A percentile compares a stretch with the other conserved stretches of the same genome.
Evolutionary conservation across 2,888 invertebrate species (phyloP).

Genomic region (Dolomedes plantarius): DNA sequence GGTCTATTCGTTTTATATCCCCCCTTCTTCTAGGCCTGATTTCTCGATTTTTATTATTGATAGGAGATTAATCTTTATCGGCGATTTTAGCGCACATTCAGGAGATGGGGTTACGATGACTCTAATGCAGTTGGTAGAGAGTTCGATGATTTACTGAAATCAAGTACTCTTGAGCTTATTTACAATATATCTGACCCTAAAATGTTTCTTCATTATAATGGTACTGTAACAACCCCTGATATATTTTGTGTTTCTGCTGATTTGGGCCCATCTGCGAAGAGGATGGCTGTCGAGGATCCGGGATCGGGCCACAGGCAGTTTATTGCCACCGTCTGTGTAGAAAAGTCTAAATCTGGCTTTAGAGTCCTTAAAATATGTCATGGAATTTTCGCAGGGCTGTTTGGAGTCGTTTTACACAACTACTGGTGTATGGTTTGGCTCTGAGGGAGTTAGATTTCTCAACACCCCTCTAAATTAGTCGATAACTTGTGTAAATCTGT

Average conservation of each 20-base stretch:
- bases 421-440: background rate
- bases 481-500: background rate
- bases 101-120: background rate
- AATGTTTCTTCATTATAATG: background rate
- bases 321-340: background rate
- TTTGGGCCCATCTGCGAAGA: background rate
- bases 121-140: background rate
- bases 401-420: background rate
- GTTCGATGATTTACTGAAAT: background rate
- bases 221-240: background rate
- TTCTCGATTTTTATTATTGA: background rate
- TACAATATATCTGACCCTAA: background rate
- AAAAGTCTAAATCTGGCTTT: background rate
- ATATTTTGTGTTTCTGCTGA: background rate
- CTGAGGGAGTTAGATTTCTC: background rate
- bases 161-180: background rate
- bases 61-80: background rate
- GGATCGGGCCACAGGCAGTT: background rate
- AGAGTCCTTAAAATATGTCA: background rate
- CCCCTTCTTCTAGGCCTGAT: background rate
- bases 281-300: background rate
- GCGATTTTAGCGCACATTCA: background rate
- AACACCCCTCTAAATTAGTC: background rate
- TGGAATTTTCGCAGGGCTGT: background rate
- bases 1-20: background rate